Conservation (phyloP, 2,113 vertebrate genomes). For the Felis catus region F.catus_Fca126_mat1.0 CM031421.1:88968001-88968500, state of each 20-base stretch:
- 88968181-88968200: conserved; percentile 68
- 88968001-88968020: neutral
- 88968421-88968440: neutral
- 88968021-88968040: conserved; percentile 10
- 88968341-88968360: neutral
- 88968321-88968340: neutral
- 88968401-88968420: neutral
- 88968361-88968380: neutral
- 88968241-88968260: neutral
- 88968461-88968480: neutral
- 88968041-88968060: neutral
- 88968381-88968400: neutral
- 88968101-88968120: neutral
- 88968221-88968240: conserved; percentile 26
- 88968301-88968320: neutral
- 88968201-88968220: conserved; percentile 31
- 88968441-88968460: neutral
- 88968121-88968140: neutral
- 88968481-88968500: conserved; percentile 1
- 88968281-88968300: conserved; percentile 9
- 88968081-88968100: neutral
- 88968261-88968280: conserved; percentile 49
- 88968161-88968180: conserved; percentile 66
- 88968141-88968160: conserved; percentile 58
- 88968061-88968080: neutral